Base-by-base conservation (phyloP, 2,888 invertebrate species). In the Drosophila affinis region DNA sequence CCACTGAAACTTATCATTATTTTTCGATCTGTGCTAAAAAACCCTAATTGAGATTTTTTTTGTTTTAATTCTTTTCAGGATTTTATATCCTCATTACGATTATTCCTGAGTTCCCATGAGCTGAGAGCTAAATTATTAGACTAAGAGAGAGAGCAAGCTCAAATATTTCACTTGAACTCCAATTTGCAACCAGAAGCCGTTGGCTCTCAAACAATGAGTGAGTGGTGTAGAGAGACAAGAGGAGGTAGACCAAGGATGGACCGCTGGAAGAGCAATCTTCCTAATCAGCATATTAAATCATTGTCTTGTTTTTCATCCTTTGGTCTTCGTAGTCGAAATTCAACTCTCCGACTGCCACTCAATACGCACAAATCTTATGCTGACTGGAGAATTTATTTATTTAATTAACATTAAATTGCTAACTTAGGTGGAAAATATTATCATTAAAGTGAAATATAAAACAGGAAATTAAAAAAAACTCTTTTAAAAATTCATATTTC, bases 211-310 rank as follows among this genome's bases (percentile, higher is more conserved):
- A 89, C 91, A 90, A 87, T 92, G 90, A 92, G 92, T 92, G 92
- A 92, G 92, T 90, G 92, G 92, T 88, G 90, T 92, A 89, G 92
- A 92, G 85, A 89, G 87, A 87, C 92, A 92, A 77, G 92, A 92
- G 84, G 90, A 91, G 84, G 86, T 46, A 56, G 46, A 56, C 55
- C 55, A 56, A 56, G 14, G 3, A 14, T n/a, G n/a, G 7, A 39
- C 3, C 6, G 21, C 14, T 6, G 39, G 6, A 14, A 39, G 14
- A 56, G 9, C 55, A 62, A 61, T 68, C 52, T 47, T 39, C 56
- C 75, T 62, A 74, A 67, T 51, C 34, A 39, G 21, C 21, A 3
- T 3, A 3, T 21, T 21, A 3, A 21, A 21, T 21, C 21, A 21
- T 3, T 21, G 21, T 3, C 39, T 32, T 34, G 65, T 61, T 62